A percentile compares a stretch with the other conserved stretches of the same genome.
Conservation (phyloP, 53 echinoderm and acorn worm genomes). For the Zoroaster sp. region DNA sequence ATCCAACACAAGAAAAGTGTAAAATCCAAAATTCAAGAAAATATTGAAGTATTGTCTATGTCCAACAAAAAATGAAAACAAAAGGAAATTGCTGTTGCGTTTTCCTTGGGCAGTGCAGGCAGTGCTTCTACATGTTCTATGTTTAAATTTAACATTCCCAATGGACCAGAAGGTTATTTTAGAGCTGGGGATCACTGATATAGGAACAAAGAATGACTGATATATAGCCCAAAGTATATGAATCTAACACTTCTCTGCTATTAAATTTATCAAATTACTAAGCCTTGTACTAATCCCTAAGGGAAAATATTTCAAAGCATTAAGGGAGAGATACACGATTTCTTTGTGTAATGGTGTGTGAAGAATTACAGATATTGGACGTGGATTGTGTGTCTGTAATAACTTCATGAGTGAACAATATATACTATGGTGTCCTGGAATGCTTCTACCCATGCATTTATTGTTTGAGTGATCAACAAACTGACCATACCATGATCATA, state of each 20-base stretch:
- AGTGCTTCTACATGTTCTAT: not conserved
- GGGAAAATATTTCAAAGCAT: not conserved
- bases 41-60: no score
- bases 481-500: no score
- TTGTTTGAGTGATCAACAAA: no score
- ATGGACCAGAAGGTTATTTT: not conserved
- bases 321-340: not conserved
- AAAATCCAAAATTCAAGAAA: no score
- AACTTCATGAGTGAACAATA: not conserved
- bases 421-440: no score
- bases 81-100: not conserved
- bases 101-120: not conserved
- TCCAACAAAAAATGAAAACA: not conserved
- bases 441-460: no score
- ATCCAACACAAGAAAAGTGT: no score
- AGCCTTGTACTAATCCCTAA: not conserved
- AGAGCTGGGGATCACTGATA: conserved; percentile 1
- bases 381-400: not conserved
- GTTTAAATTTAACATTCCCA: not conserved
- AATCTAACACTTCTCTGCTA: conserved; percentile 12
- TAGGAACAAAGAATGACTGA: conserved; percentile 28
- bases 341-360: not conserved
- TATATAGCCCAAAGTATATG: not conserved
- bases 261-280: not conserved
- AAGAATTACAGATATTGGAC: not conserved